These are phyloP conservation scores for Leptocoma aspasia DNA, from an alignment of 2,113 vertebrate genomes.

Conservation along the genomic window DNA sequence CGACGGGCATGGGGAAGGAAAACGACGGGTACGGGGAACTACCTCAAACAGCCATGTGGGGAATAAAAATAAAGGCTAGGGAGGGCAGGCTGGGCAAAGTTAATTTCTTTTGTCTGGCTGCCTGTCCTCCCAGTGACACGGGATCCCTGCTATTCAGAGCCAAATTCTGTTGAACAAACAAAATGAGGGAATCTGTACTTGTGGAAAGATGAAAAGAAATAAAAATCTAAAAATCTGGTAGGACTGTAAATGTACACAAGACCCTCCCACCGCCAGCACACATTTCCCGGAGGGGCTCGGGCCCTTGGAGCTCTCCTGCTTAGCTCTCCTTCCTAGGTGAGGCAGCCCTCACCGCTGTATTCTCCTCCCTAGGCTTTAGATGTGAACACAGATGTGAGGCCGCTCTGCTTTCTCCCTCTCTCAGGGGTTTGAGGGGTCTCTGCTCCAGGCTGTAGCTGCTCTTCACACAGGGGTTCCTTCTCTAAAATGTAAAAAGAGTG, in stretches of 20 bases:
- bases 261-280: neutral
- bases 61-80: neutral
- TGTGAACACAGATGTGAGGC: neutral
- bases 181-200: neutral
- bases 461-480: neutral
- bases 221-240: neutral
- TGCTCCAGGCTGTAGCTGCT: neutral
- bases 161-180: slow-evolving; percentile 37
- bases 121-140: neutral
- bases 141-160: slow-evolving; percentile 25
- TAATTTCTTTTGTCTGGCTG: slow-evolving; percentile 35
- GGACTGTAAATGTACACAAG: neutral
- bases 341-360: neutral
- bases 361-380: neutral
- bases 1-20: neutral
- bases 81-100: neutral
- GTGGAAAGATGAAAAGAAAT: neutral
- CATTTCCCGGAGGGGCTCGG: neutral
- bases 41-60: neutral
- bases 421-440: neutral
- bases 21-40: neutral
- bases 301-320: neutral
- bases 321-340: neutral
- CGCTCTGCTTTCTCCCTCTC: neutral
- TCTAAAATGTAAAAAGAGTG: neutral